Base-by-base conservation (phyloP, 2,888 invertebrate genomes). In the Rotaria sp. region DNA sequence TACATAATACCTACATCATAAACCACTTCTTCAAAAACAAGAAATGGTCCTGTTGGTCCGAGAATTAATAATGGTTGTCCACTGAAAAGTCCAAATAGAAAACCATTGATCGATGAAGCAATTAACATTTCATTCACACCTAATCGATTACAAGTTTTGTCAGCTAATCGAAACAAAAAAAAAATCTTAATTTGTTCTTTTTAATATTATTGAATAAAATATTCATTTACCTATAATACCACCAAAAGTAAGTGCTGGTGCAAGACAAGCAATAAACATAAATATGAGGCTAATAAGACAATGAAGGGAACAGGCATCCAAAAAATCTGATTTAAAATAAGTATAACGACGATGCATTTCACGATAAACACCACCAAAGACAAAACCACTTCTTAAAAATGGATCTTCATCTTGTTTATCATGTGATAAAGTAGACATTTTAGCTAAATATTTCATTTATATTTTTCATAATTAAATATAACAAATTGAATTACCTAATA, bases 21-120 rank as follows among this genome's bases (percentile, higher is more conserved):
- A 30, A 98, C 92, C 88, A 96, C 95, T 90, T 96, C 96, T 91
- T 99, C 98, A 90, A 98, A 96, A 7, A 99, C 93, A 38, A 99
- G 92, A 57, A 98, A 92, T 0, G 98, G 97, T 1, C 97, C 98
- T 0, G 97, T 98, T 0, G 96, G 95, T n/a, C 97, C 97, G 74
- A 97, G 94, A 86, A 99, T 96, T 89, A 97, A 94, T 89, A 99
- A 92, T 0, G 98, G 98, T 90, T 99, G 98, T 0, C 96, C 96
- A 15, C 96, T 93, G 35, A 95, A 92, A 55, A 96, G 92, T 18
- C 96, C 95, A 92, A 97, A 97, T 55, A 97, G 89, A 2, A 97
- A 92, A 35, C 98, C 98, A 48, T 95, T 94, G 67, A 94, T 89
- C 3, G 94, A 94, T 86, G 95, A 95, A 8, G 94, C 93, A 26